These are phyloP conservation scores for Pseudochirops cupreus DNA, from an alignment of 2,797 vertebrate genomes.

Conservation along the genomic window DNA sequence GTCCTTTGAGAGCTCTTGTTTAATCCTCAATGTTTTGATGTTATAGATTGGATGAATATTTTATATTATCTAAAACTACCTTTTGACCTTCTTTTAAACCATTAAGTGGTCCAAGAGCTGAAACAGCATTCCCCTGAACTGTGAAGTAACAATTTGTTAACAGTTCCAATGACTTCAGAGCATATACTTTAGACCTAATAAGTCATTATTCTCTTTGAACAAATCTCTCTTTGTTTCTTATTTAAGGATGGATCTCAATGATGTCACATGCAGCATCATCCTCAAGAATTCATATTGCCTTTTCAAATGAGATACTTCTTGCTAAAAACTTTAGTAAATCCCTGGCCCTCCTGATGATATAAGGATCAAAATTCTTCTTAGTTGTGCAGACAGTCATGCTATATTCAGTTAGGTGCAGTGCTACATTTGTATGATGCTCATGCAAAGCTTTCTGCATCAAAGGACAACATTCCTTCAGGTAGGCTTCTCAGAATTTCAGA, in stretches of 20 bases:
- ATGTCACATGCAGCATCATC: conserved; percentile 91
- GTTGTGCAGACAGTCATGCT: conserved; percentile 93
- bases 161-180: conserved; percentile 94
- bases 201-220: conserved; percentile 92
- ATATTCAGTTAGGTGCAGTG: conserved; percentile 89
- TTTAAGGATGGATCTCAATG: conserved; percentile 94
- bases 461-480: conserved; percentile 96
- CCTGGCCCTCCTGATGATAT: conserved; percentile 92
- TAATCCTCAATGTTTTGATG: conserved; percentile 97
- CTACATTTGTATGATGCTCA: conserved; percentile 86
- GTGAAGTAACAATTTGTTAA: conserved; percentile 94
- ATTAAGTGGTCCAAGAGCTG: conserved; percentile 90
- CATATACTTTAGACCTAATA: conserved; percentile 88
- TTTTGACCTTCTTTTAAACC: conserved; percentile 95
- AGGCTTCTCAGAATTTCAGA: conserved; percentile 95
- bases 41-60: conserved; percentile 97
- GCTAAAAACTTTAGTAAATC: conserved; percentile 96
- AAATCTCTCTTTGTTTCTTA: conserved; percentile 91
- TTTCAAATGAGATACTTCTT: conserved; percentile 96
- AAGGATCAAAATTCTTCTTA: conserved; percentile 97
- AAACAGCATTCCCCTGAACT: conserved; percentile 96
- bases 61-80: conserved; percentile 95
- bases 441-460: conserved; percentile 93
- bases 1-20: conserved; percentile 91
- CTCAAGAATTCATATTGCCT: conserved; percentile 95